Base-by-base conservation (phyloP, 1,140 invertebrate species). In the Drosophila lowei region DNA sequence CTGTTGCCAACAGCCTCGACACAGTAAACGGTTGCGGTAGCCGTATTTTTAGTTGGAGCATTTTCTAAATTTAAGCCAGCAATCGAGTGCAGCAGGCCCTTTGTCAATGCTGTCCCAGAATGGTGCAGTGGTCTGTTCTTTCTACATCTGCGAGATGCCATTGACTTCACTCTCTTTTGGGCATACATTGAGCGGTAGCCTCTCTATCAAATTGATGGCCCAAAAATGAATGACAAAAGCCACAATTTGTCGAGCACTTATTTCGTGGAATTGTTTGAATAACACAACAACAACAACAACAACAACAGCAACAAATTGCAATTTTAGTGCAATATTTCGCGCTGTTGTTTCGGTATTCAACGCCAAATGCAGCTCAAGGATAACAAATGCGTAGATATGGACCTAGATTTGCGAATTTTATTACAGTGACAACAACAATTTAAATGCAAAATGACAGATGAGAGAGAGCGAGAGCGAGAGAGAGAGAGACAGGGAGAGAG, bases 381-480 rank as follows among this genome's bases (percentile, higher is more conserved):
- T 85, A 85, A 77, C 67, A 64, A 90, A 73, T 90, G 86, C 86
- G 86, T 90, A 90, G 86, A 90, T 86, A 86, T 90, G 86, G 86
- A 90, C 86, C 86, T 90, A 90, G 86, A 90, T 90, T 77, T 76
- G 60, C 46, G 71, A 67, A 89, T 89, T 90, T 90, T 86, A 86
- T 88, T 78, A 63, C 78, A 71, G 59, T 54, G 83, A 78, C 73
- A 85, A 74, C 77, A 83, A 66, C 78, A 76, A 83, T 88, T 86
- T 81, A 65, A 86, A 81, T 75, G 65, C 66, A 52, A 84, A 84
- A 75, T 66, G 72, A 76, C 79, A 84, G 64, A 72, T 57, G 56
- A 70, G 79, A 55, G 55, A 44, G 38, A 42, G 59, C 13, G 21
- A 50, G 25, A 15, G 2, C 30, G 48, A 65, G 50, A 50, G 50